Evolutionary conservation across 2,797 vertebrate genomes (phyloP).

Genomic region (Dryobates pubescens): DNA sequence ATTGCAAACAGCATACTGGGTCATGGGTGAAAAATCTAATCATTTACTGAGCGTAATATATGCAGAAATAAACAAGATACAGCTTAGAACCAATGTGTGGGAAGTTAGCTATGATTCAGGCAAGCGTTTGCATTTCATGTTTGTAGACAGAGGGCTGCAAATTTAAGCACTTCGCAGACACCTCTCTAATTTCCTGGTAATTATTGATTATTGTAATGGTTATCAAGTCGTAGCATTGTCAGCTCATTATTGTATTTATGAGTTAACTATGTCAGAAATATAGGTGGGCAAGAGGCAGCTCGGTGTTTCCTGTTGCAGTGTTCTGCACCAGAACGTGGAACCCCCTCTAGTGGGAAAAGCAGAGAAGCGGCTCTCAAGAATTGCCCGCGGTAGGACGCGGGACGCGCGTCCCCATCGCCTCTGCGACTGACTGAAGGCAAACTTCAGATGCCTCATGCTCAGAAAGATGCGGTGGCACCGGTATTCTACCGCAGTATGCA

Average conservation of each 20-base stretch:
- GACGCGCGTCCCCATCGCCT: not conserved
- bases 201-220: slow-evolving; percentile 59
- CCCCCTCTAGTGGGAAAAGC: slow-evolving; percentile 79
- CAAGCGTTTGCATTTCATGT: slow-evolving; percentile 38
- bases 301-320: slow-evolving; percentile 3
- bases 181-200: slow-evolving; percentile 58
- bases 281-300: slow-evolving; percentile 18
- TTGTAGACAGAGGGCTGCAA: slow-evolving; percentile 56
- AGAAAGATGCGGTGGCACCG: slow-evolving; percentile 25
- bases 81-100: slow-evolving; percentile 41
- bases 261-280: slow-evolving; percentile 48
- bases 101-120: slow-evolving; percentile 56
- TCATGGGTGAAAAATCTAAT: slow-evolving; percentile 68
- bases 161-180: slow-evolving; percentile 61
- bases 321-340: slow-evolving; percentile 41
- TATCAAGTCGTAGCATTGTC: slow-evolving; percentile 5
- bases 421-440: not conserved
- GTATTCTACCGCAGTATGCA: slow-evolving; percentile 78
- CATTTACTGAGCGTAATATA: slow-evolving; percentile 50
- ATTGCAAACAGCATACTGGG: slow-evolving; percentile 66
- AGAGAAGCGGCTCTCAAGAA: not conserved
- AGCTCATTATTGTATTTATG: slow-evolving; percentile 36
- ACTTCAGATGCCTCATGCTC: slow-evolving; percentile 1
- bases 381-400: fast-evolving
- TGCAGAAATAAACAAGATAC: slow-evolving; percentile 67